Base-by-base conservation (phyloP, 2,888 invertebrate species). In the Pycnomerus fuliginosus region DNA sequence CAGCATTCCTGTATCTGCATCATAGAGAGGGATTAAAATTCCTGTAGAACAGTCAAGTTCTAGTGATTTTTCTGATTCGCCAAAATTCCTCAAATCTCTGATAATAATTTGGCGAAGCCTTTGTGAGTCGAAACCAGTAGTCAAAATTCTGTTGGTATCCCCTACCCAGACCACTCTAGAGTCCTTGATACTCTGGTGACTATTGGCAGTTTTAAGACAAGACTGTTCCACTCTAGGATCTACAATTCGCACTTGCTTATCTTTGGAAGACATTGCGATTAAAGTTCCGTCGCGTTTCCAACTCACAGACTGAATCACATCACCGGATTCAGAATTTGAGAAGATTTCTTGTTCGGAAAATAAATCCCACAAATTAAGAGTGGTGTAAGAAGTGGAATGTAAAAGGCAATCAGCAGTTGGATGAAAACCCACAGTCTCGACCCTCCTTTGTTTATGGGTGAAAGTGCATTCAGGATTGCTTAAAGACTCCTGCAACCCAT, bases 1-100 rank as follows among this genome's bases (percentile, higher is more conserved):
- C 46, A 96, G 78, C 93, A 97, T 94, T 60, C 89, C 89, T 24
- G 97, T 96, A 65, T 97, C 96, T 8, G 87, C 76, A 74, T 97
- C 97, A 69, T 84, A 95, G 3, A 96, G 76, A 0, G 96, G 96
- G 80, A 96, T 92, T 50, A 96, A 75, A 46, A 94, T 87, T 16
- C 93, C 92, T 13, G 91, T 91, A 34, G 90, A 90, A 61, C 89
- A 90, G 70, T 92, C 92, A 50, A 91, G 73, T 58, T 87, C 87
- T 23, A 90, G 63, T 0, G 87, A 85, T 69, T 87, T 89, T 61
- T 92, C 84, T 0, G 89, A 80, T 56, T 82, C 80, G 3, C 77
- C 77, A 40, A 94, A 80, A 65, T 90, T 91, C 48, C 94, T 80
- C 34, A 89, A 74, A 73, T 97, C 96, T 44, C 94, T 84, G 53